Evolutionary conservation across 2,797 vertebrate species (phyloP), one percentile per base, ranked within the genome.

Genomic region (Neosalanx taihuensis): DNA sequence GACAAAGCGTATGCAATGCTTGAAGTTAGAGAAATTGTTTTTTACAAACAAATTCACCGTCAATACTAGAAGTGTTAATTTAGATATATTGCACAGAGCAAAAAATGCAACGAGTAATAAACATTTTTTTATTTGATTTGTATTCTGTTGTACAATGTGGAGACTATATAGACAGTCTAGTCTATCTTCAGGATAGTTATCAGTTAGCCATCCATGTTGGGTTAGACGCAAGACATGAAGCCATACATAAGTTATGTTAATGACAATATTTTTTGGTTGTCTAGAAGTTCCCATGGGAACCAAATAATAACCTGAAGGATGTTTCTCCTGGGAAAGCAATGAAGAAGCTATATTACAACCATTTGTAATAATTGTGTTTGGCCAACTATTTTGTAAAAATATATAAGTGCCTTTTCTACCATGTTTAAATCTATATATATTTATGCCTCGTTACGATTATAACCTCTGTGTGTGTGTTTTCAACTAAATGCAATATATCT

Each of bases 401-500:
- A 5, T 17, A 51, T 56, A 70, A 71, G 35, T 76, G 68, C 72
- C 72, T 67, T 7, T 81, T 82, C 72, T 68, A 60, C 68, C 49
- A 60, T 79, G 58, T 90, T 65, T 79, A 84, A 74, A 79, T 51
- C 6, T 41, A 79, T 78, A 81, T 74, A 80, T 83, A 89, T 88
- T 83, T 90, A 85, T 90, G 76, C 81, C 80, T 78, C 77, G 12
- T 74, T 65, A 65, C 73, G 20, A 56, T 67, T 72, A 59, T 65
- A 65, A 57, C 41, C 6, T 85, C 69, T 73, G 71, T 82, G 78
- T 86, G 78, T 86, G 72, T 90, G 86, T 87, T 73, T 79, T 76
- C 79, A 76, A 79, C 82, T 69, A 77, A 66, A 78, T 84, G 75
- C 75, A 79, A 72, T 82, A 78, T 71, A 72, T 82, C 80, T 71